phyloP scores from a whole-genome alignment of 2,888 invertebrate genomes.

The Nomada ruficornis region DNA sequence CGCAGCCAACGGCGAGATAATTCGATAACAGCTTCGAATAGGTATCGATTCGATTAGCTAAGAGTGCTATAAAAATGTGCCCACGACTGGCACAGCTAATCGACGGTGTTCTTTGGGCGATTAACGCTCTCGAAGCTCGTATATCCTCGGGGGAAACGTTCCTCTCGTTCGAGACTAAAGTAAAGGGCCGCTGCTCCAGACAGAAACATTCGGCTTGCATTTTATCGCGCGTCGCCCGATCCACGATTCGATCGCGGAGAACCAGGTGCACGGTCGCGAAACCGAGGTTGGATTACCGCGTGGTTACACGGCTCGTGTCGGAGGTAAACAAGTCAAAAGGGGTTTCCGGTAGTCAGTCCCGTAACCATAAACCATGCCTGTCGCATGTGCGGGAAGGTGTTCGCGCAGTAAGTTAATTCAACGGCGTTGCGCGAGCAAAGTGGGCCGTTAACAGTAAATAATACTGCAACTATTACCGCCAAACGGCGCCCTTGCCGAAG shows the following conservation, averaged over 20 bases:
- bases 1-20: slow-evolving; percentile 74
- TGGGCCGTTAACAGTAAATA: slow-evolving; percentile 80
- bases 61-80: slow-evolving; percentile 78
- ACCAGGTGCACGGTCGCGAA: slow-evolving; percentile 1
- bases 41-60: slow-evolving; percentile 81
- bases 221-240: slow-evolving; percentile 13
- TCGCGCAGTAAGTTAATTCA: slow-evolving; percentile 74
- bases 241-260: slow-evolving; percentile 4
- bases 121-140: slow-evolving; percentile 32
- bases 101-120: slow-evolving; percentile 14
- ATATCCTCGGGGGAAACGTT: slow-evolving; percentile 19
- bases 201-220: background rate
- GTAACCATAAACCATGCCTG: slow-evolving; percentile 64
- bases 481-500: slow-evolving; percentile 68
- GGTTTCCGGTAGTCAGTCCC: slow-evolving; percentile 2
- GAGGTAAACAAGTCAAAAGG: slow-evolving; percentile 43
- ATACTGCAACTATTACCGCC: slow-evolving; percentile 77
- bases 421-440: slow-evolving; percentile 68
- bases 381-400: slow-evolving; percentile 68
- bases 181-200: background rate
- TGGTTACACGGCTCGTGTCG: slow-evolving; percentile 2
- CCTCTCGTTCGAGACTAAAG: slow-evolving; percentile 19
- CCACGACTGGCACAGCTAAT: background rate
- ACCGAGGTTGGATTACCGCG: slow-evolving; percentile 19
- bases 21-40: slow-evolving; percentile 72